These are phyloP conservation scores for Cetoscarus ocellatus DNA, from an alignment of 2,797 vertebrate species.

Conservation along the genomic window DNA sequence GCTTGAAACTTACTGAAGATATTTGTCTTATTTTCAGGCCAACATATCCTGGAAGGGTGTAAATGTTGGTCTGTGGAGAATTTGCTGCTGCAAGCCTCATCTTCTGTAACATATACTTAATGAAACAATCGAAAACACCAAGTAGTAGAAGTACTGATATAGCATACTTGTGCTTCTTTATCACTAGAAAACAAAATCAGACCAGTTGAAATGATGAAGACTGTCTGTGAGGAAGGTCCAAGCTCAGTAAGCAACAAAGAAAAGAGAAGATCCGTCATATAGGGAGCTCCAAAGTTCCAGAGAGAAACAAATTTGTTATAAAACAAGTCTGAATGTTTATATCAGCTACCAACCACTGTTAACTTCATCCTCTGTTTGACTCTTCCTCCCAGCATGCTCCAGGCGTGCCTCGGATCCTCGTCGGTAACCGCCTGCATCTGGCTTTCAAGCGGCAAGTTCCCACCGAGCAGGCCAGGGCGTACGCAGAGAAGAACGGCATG, in stretches of 20 bases:
- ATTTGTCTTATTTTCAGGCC: too few species aligned
- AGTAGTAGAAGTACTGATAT: too few species aligned
- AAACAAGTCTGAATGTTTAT: neutral
- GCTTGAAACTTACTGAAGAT: too few species aligned
- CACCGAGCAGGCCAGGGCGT: slow-evolving; percentile 95
- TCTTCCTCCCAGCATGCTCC: slow-evolving; percentile 90
- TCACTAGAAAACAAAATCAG: too few species aligned
- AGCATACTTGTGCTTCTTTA: too few species aligned
- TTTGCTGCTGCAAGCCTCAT: too few species aligned
- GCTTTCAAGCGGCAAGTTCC: slow-evolving; percentile 98
- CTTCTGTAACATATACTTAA: too few species aligned
- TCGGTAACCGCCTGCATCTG: slow-evolving; percentile 95
- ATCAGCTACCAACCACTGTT: neutral
- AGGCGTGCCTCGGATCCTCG: slow-evolving; percentile 95
- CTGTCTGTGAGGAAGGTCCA: too few species aligned
- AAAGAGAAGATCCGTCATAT: neutral
- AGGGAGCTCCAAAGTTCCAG: neutral
- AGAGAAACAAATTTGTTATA: neutral
- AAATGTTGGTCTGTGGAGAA: too few species aligned
- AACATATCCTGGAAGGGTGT: too few species aligned
- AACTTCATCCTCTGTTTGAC: neutral
- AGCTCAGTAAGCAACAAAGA: neutral
- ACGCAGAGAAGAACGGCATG: slow-evolving; percentile 98
- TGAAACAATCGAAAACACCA: neutral
- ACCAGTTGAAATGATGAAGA: too few species aligned